Conservation (phyloP, 2,113 vertebrate species). For the Dunckerocampus dactyliophorus region DNA sequence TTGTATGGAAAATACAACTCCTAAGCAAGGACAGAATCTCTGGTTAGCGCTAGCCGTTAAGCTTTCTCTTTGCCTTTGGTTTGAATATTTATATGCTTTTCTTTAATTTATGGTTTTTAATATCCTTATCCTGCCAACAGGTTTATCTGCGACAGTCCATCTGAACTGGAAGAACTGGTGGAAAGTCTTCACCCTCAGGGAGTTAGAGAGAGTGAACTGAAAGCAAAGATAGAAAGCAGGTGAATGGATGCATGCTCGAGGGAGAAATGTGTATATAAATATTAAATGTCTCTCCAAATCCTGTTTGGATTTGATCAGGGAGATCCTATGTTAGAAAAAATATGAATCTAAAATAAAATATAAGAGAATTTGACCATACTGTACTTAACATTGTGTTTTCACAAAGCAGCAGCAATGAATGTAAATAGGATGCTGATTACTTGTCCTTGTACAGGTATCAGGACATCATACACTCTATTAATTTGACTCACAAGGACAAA, state of each 20-base stretch:
- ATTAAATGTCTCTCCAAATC: background rate
- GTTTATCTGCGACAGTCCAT: conserved; percentile 87
- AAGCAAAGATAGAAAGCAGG: conserved; percentile 82
- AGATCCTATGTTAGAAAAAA: too few species aligned
- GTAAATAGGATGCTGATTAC: background rate
- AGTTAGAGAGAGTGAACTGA: conserved; percentile 89
- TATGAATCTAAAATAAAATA: background rate
- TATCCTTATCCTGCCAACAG: conserved; percentile 56
- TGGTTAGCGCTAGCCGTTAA: conserved; percentile 72
- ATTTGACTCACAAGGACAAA: conserved; percentile 84
- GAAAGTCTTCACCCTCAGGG: conserved; percentile 88
- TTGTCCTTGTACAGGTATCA: conserved; percentile 76
- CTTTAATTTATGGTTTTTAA: background rate
- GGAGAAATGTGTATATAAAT: too few species aligned
- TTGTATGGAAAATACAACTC: conserved; percentile 82
- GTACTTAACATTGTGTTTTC: too few species aligned
- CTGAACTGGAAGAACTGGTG: conserved; percentile 87
- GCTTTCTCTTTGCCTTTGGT: background rate
- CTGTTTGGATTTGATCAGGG: background rate
- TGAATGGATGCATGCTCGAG: conserved; percentile 41
- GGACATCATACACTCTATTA: conserved; percentile 89
- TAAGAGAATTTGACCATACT: background rate
- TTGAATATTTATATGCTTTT: background rate
- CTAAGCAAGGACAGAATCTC: conserved; percentile 95
- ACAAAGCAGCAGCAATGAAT: background rate